phyloP scores from a whole-genome alignment of 1,140 invertebrate species.

The Eufriesea mexicana region DNA sequence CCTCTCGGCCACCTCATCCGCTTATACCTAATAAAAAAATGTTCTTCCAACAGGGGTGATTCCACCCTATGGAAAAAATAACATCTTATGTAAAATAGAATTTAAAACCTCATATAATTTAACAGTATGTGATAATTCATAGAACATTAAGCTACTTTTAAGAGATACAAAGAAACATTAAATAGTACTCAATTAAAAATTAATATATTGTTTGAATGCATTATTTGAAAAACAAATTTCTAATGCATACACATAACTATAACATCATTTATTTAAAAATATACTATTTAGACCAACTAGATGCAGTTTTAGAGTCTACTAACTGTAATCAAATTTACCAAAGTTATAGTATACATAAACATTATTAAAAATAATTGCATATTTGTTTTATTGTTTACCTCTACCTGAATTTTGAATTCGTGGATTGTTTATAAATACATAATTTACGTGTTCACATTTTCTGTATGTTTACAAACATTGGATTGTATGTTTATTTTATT shows the following conservation, averaged over 20 bases:
- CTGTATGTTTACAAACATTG: neutral
- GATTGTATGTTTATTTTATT: no score
- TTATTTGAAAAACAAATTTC: neutral
- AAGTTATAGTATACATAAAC: neutral
- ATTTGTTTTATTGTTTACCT: neutral
- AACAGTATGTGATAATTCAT: neutral
- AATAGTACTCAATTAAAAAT: neutral
- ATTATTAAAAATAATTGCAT: neutral
- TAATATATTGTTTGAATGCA: neutral
- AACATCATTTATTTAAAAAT: neutral
- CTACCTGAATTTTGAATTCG: neutral
- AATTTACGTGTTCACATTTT: neutral
- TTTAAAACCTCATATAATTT: neutral
- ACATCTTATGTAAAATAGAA: neutral
- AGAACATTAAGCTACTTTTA: neutral
- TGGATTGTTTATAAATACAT: neutral
- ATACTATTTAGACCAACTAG: neutral
- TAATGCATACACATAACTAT: neutral
- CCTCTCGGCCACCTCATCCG: conserved; percentile 93
- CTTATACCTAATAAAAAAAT: conserved; percentile 10
- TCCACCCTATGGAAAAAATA: neutral
- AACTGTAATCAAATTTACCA: no score
- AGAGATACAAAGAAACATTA: neutral
- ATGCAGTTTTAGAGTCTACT: no score
- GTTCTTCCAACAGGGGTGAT: conserved; percentile 13